Base-by-base conservation (phyloP, 2,888 invertebrate genomes). In the Diaperis boleti region DNA sequence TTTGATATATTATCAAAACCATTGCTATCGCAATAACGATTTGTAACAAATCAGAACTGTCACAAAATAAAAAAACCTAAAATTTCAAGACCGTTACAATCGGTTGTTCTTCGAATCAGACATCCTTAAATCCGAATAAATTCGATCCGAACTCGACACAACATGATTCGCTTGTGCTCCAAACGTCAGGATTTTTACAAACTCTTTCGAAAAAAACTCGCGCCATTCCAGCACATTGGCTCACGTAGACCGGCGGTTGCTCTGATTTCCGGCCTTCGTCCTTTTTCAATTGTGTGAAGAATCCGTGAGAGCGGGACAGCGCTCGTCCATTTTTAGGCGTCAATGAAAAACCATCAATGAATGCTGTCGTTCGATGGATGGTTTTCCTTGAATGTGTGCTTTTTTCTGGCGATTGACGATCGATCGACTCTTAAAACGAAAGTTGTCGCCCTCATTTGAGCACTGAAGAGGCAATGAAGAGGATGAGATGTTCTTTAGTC, bases 221-320 rank as follows among this genome's bases (percentile, higher is more conserved):
- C 15, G 20, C 17, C 35, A 50, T 35, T 44, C 20, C 8, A 45
- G 11, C n/a, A 42, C 50, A 64, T 49, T 47, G 55, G 33, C 50
- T 64, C 64, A 64, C 64, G 64, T 64, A 47, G 59, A 59, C 33
- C 49, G 33, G 59, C 35, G 64, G 64, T 64, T 29, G 55, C 60
- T 59, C 52, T 44, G 60, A 64, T 64, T 55, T 64, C 64, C 64
- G 64, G 60, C 52, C 60, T 14, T 42, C 37, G 31, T 61, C 33
- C 56, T 26, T 62, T 62, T 47, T 37, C 33, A 56, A 22, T 56
- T 49, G 56, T 62, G 45, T 52, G 26, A 54, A 54, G 45, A 61
- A 44, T 44, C 60, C 35, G 33, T 10, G 29, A 44, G 35, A 17
- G 35, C 20, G 37, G 22, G 22, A 57, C 35, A 10, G 52, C 17